These are phyloP conservation scores for Athalia rosae DNA, from an alignment of 2,888 invertebrate species.

Conservation along the genomic window DNA sequence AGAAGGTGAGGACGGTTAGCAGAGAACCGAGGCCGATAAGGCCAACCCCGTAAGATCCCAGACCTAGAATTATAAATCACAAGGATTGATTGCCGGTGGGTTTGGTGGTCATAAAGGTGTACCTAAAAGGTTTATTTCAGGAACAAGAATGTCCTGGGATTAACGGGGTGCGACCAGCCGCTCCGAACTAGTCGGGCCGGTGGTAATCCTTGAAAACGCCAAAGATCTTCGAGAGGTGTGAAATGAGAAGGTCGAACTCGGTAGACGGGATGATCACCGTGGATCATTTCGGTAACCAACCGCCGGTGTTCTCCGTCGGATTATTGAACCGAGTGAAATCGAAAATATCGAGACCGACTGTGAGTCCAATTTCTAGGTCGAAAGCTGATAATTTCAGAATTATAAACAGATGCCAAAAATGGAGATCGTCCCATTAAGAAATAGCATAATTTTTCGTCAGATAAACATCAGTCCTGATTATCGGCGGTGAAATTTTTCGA, in stretches of 20 bases:
- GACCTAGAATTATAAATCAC: constrained; percentile 59
- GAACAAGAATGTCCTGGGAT: background rate
- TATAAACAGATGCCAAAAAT: too few relatives aligned
- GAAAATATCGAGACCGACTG: too few relatives aligned
- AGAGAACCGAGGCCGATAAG: constrained; percentile 63
- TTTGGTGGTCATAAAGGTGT: too few relatives aligned
- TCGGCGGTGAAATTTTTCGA: too few relatives aligned
- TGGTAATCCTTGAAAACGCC: constrained; percentile 4
- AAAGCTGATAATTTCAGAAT: too few relatives aligned
- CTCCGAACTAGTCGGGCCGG: background rate
- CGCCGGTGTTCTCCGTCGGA: background rate
- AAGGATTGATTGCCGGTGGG: too few relatives aligned
- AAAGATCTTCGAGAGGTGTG: background rate
- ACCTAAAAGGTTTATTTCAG: background rate
- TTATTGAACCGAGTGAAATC: background rate
- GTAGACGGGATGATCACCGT: background rate
- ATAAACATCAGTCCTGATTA: too few relatives aligned
- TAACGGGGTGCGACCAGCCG: background rate
- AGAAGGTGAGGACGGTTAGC: constrained; percentile 62
- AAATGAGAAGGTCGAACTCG: constrained; percentile 13
- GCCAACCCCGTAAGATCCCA: constrained; percentile 63
- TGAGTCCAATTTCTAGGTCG: too few relatives aligned
- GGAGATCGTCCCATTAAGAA: too few relatives aligned
- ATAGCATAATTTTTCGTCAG: too few relatives aligned
- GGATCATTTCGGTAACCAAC: background rate